These are phyloP conservation scores for Diarsia rubi DNA, from an alignment of 2,888 invertebrate genomes.

Conservation along the genomic window DNA sequence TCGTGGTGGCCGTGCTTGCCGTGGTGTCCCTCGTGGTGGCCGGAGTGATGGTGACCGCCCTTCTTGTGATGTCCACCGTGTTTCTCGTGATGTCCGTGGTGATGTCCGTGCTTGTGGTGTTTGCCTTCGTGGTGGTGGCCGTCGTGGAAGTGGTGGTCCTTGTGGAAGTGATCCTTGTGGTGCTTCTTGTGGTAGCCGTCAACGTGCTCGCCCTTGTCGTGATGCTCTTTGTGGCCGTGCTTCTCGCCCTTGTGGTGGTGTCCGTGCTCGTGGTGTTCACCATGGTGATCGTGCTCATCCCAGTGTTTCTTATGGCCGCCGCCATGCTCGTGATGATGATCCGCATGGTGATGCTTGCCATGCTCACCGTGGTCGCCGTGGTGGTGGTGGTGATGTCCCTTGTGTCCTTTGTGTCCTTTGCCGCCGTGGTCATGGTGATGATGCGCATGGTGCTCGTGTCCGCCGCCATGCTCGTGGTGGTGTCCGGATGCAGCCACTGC, in stretches of 20 bases:
- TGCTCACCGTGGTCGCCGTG: conserved; percentile 94
- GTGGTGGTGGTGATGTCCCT: conserved; percentile 94
- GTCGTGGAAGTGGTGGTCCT: conserved; percentile 97
- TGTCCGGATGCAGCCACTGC: conserved; percentile 89
- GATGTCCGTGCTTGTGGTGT: conserved; percentile 95
- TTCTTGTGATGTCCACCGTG: conserved; percentile 95
- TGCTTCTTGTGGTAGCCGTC: conserved; percentile 96
- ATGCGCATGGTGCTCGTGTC: conserved; percentile 92
- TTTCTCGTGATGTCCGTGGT: conserved; percentile 93
- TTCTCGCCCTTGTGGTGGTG: conserved; percentile 95
- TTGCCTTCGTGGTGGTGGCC: conserved; percentile 96
- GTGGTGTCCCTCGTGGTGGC: conserved; percentile 94
- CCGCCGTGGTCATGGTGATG: conserved; percentile 94
- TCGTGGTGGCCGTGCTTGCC: conserved; percentile 95
- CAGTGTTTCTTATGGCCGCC: conserved; percentile 96
- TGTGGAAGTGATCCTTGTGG: conserved; percentile 96
- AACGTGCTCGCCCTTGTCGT: conserved; percentile 86
- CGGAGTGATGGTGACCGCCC: conserved; percentile 94
- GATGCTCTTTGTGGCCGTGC: conserved; percentile 95
- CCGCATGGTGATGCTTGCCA: conserved; percentile 78
- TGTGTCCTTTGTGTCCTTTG: conserved; percentile 94
- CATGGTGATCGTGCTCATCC: conserved; percentile 91
- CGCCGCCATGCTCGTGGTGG: conserved; percentile 92
- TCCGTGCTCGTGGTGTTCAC: conserved; percentile 94
- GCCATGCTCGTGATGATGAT: conserved; percentile 94